Conservation (phyloP, 2,113 vertebrate genomes). For the Anoura caudifer region DNA sequence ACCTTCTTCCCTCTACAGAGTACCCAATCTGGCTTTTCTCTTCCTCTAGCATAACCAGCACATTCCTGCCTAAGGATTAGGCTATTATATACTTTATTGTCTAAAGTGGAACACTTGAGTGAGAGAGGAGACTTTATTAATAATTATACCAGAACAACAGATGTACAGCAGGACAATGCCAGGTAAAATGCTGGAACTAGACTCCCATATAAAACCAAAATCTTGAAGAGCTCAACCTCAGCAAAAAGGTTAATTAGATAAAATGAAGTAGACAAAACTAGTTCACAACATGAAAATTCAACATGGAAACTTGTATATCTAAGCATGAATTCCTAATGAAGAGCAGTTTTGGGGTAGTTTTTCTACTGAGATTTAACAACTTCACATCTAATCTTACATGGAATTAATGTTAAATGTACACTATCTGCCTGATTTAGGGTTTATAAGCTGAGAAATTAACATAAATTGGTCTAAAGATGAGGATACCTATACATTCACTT, state of each 20-base stretch:
- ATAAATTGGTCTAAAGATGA: neutral
- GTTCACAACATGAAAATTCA: neutral
- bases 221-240: neutral
- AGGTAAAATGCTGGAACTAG: neutral
- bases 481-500: neutral
- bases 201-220: neutral
- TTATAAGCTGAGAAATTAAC: slow-evolving; percentile 4
- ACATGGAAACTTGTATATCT: neutral
- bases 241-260: neutral
- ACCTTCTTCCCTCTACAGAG: neutral
- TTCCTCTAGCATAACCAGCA: neutral
- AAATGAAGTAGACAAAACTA: neutral
- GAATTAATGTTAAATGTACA: neutral
- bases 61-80: neutral
- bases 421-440: neutral
- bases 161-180: too few relatives aligned
- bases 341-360: neutral
- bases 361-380: neutral
- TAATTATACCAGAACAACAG: too few relatives aligned
- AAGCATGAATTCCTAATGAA: neutral
- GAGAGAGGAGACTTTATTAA: neutral
- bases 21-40: neutral
- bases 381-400: neutral
- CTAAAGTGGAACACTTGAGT: neutral
- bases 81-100: neutral